Conservation (phyloP, 2,113 vertebrate species). For the Argyrosomus japonicus region DNA sequence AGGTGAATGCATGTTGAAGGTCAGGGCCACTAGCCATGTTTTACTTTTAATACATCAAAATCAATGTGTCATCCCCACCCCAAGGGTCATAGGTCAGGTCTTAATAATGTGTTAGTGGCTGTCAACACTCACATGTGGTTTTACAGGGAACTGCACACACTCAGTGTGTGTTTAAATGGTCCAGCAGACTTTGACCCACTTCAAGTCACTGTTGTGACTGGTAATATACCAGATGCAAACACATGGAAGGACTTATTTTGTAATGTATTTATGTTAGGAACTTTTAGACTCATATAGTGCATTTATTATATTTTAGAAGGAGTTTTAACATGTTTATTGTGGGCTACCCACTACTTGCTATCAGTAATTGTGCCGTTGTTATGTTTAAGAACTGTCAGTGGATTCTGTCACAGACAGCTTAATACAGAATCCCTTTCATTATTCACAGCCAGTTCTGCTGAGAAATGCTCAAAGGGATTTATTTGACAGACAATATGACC, state of each 20-base stretch:
- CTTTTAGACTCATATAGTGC: neutral
- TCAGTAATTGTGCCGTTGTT: constrained; percentile 6
- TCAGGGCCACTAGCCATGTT: constrained; percentile 25
- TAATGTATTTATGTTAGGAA: neutral
- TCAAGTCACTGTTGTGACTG: neutral
- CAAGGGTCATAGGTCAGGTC: neutral
- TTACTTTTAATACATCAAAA: constrained; percentile 28
- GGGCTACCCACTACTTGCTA: neutral
- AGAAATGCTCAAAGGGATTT: constrained; percentile 44
- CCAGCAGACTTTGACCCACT: neutral
- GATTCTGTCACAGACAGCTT: constrained; percentile 39
- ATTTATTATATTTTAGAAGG: neutral
- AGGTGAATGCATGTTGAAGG: constrained; percentile 36
- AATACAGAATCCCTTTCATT: constrained; percentile 34
- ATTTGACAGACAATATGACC: constrained; percentile 50
- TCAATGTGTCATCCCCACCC: neutral
- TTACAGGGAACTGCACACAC: neutral
- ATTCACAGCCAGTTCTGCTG: constrained; percentile 4
- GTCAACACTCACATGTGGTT: neutral
- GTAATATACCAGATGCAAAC: neutral
- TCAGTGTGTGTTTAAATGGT: neutral
- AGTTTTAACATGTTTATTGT: constrained; percentile 9
- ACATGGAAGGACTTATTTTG: neutral
- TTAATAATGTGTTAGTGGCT: constrained; percentile 22
- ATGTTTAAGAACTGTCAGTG: constrained; percentile 26